A percentile compares a stretch with the other conserved stretches of the same genome.
Evolutionary conservation across 2,113 vertebrate species (phyloP).

Genomic region (Amphilophus citrinellus): DNA sequence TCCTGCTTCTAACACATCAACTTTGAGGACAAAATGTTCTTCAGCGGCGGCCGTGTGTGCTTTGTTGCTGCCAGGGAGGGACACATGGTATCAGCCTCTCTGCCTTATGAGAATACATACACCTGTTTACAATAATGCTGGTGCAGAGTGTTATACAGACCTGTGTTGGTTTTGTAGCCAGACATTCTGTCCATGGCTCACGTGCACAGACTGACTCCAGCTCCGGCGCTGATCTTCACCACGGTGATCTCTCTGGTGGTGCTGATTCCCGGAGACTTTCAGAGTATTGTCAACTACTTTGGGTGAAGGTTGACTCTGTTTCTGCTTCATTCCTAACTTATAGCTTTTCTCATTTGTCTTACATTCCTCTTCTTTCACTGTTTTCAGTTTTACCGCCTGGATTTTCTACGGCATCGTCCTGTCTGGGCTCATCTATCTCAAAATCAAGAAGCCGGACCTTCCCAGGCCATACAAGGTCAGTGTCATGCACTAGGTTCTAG

Average conservation of each 20-base stretch:
- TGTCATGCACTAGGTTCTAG: neutral
- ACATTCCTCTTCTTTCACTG: constrained; percentile 15
- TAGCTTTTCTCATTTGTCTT: neutral
- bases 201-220: constrained; percentile 83
- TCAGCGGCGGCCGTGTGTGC: constrained; percentile 85
- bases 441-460: constrained; percentile 88
- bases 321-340: neutral
- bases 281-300: constrained; percentile 87
- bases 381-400: constrained; percentile 88
- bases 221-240: constrained; percentile 89
- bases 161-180: constrained; percentile 77
- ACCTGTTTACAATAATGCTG: neutral
- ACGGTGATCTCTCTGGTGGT: constrained; percentile 84
- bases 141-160: neutral
- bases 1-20: too few relatives aligned
- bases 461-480: constrained; percentile 86
- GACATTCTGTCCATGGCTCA: constrained; percentile 89
- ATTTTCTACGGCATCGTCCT: constrained; percentile 87
- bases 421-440: constrained; percentile 87
- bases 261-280: constrained; percentile 86
- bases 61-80: constrained; percentile 91
- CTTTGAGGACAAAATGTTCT: constrained; percentile 64
- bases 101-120: neutral
- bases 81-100: constrained; percentile 84
- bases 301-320: constrained; percentile 76